phyloP scores from a whole-genome alignment of 2,888 invertebrate genomes.

The Tipula unca region DNA sequence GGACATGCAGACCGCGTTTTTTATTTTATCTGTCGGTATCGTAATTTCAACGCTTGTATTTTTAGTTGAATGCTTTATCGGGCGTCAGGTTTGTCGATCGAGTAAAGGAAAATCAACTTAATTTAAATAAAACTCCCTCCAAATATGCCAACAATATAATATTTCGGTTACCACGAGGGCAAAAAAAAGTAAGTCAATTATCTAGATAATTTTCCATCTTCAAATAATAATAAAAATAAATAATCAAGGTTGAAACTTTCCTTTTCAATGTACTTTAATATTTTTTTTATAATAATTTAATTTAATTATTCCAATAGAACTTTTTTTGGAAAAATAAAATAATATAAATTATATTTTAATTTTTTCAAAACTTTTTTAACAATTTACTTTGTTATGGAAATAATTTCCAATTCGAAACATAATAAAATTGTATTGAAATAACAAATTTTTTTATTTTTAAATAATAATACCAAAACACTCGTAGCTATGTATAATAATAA shows the following conservation, averaged over 20 bases:
- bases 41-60: background rate
- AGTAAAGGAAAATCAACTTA: background rate
- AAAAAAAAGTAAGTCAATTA: background rate
- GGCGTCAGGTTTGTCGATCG: background rate
- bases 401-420: background rate
- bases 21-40: conserved; percentile 28
- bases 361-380: background rate
- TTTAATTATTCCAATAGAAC: background rate
- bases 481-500: background rate
- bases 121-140: background rate
- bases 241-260: background rate
- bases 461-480: background rate
- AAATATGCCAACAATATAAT: background rate
- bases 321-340: background rate
- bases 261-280: background rate
- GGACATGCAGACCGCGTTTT: conserved; percentile 31
- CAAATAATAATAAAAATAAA: background rate
- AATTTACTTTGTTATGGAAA: background rate
- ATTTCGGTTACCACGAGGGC: background rate
- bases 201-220: background rate
- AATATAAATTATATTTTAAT: background rate
- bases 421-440: no score
- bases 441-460: background rate
- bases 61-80: background rate
- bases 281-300: background rate